Evolutionary conservation across 2,888 invertebrate species (phyloP).

Genomic region (Mayetiola destructor): DNA sequence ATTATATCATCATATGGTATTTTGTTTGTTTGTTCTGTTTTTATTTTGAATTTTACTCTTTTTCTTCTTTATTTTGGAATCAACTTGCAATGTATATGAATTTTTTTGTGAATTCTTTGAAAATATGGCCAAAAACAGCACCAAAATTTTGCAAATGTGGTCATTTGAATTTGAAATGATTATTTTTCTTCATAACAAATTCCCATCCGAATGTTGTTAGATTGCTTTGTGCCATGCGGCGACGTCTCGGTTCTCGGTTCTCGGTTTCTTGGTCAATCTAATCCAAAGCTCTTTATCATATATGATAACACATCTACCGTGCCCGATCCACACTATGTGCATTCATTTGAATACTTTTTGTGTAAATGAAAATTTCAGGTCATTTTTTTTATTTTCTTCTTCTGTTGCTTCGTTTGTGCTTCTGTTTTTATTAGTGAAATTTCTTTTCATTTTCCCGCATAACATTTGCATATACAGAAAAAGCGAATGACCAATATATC

Average conservation of each 20-base stretch:
- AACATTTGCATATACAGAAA: conserved; percentile 9
- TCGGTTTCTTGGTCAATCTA: conserved; percentile 6
- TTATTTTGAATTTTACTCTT: not conserved
- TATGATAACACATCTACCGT: not conserved
- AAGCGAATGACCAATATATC: too few relatives aligned
- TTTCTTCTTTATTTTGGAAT: too few relatives aligned
- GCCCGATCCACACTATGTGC: not conserved
- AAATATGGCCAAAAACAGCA: too few relatives aligned
- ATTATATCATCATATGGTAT: conserved; percentile 1
- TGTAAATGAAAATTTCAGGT: not conserved
- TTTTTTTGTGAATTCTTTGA: too few relatives aligned
- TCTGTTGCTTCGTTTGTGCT: conserved; percentile 1
- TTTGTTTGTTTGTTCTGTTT: not conserved
- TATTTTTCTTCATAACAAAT: too few relatives aligned
- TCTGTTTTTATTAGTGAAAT: conserved; percentile 8
- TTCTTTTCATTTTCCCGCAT: conserved; percentile 8
- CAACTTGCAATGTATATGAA: too few relatives aligned
- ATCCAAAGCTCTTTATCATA: not conserved
- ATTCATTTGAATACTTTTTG: too few relatives aligned
- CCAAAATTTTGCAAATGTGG: too few relatives aligned
- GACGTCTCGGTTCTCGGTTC: not conserved
- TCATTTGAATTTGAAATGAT: too few relatives aligned
- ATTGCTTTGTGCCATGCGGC: too few relatives aligned
- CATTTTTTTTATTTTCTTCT: not conserved
- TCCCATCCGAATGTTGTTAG: too few relatives aligned